Percentiles rank a stretch among this genome's conserved stretches.
Evolutionary conservation across 2,797 vertebrate genomes (phyloP).

Genomic region (Myiothlypis coronata): DNA sequence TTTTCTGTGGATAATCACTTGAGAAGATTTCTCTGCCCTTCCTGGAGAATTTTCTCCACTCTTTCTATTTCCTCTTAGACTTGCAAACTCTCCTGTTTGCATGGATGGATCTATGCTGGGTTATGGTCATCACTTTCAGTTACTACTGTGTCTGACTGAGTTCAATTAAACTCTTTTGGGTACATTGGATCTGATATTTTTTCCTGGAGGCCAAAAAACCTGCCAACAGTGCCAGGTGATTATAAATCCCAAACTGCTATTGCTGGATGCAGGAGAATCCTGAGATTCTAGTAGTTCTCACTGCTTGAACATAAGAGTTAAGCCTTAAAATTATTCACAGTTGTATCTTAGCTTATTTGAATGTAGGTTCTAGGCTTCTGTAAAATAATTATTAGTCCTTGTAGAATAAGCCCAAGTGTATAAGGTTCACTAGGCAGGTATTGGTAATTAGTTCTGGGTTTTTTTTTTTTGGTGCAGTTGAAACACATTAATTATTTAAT

Average conservation of each 20-base stretch:
- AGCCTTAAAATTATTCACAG: background rate
- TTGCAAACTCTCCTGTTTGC: background rate
- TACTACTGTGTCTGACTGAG: background rate
- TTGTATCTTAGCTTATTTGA: background rate
- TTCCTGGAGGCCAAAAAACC: background rate
- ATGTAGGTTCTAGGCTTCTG: background rate
- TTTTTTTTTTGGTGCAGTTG: background rate
- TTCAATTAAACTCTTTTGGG: background rate
- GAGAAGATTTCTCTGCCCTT: background rate
- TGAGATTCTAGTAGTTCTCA: background rate
- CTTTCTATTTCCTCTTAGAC: background rate
- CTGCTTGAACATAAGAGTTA: background rate
- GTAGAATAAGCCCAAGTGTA: background rate
- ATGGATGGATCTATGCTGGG: background rate
- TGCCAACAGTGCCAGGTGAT: background rate
- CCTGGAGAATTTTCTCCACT: background rate
- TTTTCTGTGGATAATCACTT: background rate
- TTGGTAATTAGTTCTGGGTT: background rate
- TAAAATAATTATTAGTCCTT: background rate
- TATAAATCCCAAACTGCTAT: background rate
- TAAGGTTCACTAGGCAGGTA: background rate
- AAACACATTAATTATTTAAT: conserved; percentile 42
- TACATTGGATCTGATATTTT: too few species aligned
- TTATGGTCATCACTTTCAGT: background rate
- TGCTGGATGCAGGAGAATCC: background rate